Conservation (phyloP, 2,113 vertebrate genomes). For the Otolemur garnettii region DNA sequence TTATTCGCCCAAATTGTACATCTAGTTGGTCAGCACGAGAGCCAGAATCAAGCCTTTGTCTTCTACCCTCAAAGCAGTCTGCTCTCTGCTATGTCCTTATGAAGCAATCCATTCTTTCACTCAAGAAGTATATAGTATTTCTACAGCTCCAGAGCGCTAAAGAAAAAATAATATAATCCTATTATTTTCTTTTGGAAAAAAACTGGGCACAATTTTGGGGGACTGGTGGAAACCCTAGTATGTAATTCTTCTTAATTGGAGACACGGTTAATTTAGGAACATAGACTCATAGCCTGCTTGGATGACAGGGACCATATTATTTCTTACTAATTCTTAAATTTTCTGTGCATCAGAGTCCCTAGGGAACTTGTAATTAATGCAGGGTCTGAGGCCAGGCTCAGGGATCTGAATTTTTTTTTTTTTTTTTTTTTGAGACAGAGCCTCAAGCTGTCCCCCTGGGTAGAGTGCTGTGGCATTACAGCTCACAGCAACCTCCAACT, state of each 20-base stretch:
- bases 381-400: background rate
- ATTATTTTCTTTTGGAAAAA: background rate
- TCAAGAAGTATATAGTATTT: background rate
- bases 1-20: slow-evolving; percentile 15
- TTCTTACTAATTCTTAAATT: slow-evolving; percentile 24
- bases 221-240: background rate
- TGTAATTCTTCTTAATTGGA: background rate
- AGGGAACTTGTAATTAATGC: background rate
- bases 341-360: background rate
- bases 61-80: background rate
- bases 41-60: background rate
- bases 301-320: background rate
- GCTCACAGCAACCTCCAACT: no score
- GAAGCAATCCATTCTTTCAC: slow-evolving; percentile 42
- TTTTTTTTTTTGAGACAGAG: no score
- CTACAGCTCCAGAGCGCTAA: background rate
- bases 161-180: background rate
- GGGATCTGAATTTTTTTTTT: background rate
- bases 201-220: background rate
- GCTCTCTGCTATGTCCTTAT: background rate
- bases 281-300: background rate
- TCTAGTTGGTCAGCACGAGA: background rate
- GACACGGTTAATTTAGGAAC: slow-evolving; percentile 11
- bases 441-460: no score
- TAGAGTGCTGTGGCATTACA: no score